Evolutionary conservation across 2,888 invertebrate species (phyloP).

Genomic region (Drosophila limbata): DNA sequence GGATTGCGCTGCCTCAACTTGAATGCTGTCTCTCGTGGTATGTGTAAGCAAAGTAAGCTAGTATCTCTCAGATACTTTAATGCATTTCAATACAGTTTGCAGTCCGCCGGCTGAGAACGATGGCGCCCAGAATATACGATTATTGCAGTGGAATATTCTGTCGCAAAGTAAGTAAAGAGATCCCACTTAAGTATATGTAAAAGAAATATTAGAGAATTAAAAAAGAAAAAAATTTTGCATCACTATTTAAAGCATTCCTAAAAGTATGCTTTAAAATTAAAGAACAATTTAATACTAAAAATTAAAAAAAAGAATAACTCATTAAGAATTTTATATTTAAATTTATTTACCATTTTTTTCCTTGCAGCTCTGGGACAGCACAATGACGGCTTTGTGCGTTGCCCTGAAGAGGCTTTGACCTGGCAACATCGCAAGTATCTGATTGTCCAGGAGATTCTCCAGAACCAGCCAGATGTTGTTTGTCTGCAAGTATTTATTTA

Average conservation of each 20-base stretch:
- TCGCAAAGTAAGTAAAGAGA: conserved; percentile 88
- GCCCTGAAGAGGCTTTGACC: conserved; percentile 89
- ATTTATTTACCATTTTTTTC: no score
- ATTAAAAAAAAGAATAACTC: no score
- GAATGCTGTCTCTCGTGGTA: conserved; percentile 86
- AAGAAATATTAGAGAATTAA: no score
- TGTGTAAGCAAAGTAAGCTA: background rate
- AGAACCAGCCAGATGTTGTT: conserved; percentile 89
- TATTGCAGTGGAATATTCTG: conserved; percentile 90
- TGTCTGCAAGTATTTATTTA: conserved; percentile 88
- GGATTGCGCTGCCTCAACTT: conserved; percentile 85
- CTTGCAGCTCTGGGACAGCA: conserved; percentile 89
- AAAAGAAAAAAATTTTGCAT: no score
- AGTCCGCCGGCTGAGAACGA: conserved; percentile 85
- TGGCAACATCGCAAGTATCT: conserved; percentile 89
- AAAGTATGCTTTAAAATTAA: no score
- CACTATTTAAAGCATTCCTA: no score
- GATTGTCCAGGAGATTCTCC: conserved; percentile 90
- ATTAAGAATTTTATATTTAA: no score
- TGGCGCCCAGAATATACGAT: conserved; percentile 85
- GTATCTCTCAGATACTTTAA: conserved; percentile 2
- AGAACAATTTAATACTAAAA: no score
- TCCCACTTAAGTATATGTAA: background rate
- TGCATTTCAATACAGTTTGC: conserved; percentile 83
- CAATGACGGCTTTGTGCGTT: conserved; percentile 90